These are phyloP conservation scores for Collichthys lucidus DNA, from an alignment of 2,113 vertebrate genomes.

Conservation along the genomic window DNA sequence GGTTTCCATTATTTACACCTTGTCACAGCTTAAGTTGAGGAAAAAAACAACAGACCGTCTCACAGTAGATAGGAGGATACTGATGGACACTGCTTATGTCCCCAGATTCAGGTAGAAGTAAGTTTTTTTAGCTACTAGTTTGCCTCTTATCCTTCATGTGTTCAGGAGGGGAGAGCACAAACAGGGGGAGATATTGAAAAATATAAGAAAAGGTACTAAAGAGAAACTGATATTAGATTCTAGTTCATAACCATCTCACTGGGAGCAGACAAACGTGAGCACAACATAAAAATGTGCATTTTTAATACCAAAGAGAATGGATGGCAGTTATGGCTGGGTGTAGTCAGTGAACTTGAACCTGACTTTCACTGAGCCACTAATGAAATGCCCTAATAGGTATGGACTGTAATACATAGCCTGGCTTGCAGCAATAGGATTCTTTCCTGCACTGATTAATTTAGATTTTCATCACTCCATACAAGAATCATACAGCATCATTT, in stretches of 20 bases:
- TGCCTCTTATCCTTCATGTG: conserved; percentile 6
- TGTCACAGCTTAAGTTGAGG: neutral
- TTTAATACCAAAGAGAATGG: neutral
- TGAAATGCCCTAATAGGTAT: neutral
- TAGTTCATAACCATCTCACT: neutral
- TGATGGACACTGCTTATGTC: too few relatives aligned
- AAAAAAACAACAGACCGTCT: neutral
- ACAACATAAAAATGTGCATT: neutral
- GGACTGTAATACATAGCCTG: neutral
- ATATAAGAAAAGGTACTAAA: neutral
- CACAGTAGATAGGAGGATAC: neutral
- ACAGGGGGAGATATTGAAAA: neutral
- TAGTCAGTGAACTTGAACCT: conserved; percentile 6
- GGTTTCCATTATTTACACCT: neutral
- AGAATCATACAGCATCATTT: neutral
- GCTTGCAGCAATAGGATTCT: neutral
- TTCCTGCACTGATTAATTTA: neutral
- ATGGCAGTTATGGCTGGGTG: neutral
- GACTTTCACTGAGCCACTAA: neutral
- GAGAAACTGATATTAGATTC: neutral
- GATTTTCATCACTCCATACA: neutral
- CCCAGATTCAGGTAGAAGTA: too few relatives aligned
- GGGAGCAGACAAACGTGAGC: neutral
- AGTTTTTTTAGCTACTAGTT: too few relatives aligned
- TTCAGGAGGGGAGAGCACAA: conserved; percentile 1